Evolutionary conservation across 2,888 invertebrate genomes (phyloP).

Genomic region (Tetramorium bicarinatum): DNA sequence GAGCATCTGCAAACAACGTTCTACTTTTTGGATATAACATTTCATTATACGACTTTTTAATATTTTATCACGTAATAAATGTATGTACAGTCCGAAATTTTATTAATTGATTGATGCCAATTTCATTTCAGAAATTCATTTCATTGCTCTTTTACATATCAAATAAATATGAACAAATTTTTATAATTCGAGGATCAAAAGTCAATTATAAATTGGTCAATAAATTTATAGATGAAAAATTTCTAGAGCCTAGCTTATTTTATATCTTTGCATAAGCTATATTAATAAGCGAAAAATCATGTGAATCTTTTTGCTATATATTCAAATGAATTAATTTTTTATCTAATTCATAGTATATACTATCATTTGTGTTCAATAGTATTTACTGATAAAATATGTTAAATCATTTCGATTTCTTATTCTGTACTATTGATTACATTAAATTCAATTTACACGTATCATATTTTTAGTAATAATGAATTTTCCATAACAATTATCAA

Average conservation of each 20-base stretch:
- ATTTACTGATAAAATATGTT: not conserved
- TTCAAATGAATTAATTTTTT: not conserved
- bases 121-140: too few species aligned
- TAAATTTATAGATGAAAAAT: not conserved
- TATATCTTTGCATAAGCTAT: not conserved
- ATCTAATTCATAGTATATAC: not conserved
- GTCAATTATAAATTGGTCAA: not conserved
- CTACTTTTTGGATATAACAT: constrained; percentile 80
- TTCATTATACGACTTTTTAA: constrained; percentile 19
- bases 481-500: not conserved
- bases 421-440: not conserved
- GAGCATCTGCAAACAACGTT: constrained; percentile 86
- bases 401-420: not conserved
- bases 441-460: not conserved
- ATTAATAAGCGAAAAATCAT: not conserved
- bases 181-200: not conserved
- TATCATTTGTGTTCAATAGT: not conserved
- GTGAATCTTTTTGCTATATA: not conserved
- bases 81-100: not conserved
- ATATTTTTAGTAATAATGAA: not conserved
- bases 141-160: not conserved
- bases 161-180: not conserved
- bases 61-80: constrained; percentile 15
- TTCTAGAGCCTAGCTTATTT: not conserved
- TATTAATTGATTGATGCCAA: too few species aligned